Evolutionary conservation across 2,797 vertebrate genomes (phyloP).

Genomic region (Sebastes cheni): DNA sequence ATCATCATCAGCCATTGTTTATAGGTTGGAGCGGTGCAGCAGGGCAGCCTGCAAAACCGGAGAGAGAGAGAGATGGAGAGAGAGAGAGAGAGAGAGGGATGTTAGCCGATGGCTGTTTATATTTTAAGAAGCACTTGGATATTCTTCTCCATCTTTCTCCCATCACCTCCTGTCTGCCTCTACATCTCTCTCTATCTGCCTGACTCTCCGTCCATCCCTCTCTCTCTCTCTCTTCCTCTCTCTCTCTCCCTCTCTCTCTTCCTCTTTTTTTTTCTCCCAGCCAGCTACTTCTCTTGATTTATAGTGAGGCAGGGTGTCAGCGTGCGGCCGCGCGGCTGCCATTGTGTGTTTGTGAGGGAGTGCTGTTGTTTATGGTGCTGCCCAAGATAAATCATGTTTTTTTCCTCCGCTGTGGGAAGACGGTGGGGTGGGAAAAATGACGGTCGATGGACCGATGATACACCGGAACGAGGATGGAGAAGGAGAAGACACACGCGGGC

Average conservation of each 20-base stretch:
- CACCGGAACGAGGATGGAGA: slow-evolving; percentile 79
- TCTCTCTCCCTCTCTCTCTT: neutral
- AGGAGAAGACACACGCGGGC: slow-evolving; percentile 43
- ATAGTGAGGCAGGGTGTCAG: slow-evolving; percentile 95
- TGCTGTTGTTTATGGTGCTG: slow-evolving; percentile 94
- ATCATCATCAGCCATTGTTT: slow-evolving; percentile 85
- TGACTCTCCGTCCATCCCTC: slow-evolving; percentile 55
- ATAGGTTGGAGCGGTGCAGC: slow-evolving; percentile 63
- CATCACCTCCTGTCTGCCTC: slow-evolving; percentile 73
- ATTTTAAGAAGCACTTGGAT: slow-evolving; percentile 73
- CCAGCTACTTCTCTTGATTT: slow-evolving; percentile 92
- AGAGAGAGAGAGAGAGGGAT: slow-evolving; percentile 39
- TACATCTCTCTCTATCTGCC: slow-evolving; percentile 73
- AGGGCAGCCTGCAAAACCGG: slow-evolving; percentile 75
- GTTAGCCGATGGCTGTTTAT: slow-evolving; percentile 70
- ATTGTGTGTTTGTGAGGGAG: slow-evolving; percentile 94
- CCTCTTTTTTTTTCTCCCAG: slow-evolving; percentile 63
- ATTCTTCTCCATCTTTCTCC: slow-evolving; percentile 77
- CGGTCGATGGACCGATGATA: slow-evolving; percentile 86
- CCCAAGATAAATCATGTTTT: slow-evolving; percentile 92
- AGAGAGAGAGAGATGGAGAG: slow-evolving; percentile 55
- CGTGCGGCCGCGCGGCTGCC: slow-evolving; percentile 87
- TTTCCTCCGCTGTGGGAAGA: slow-evolving; percentile 65
- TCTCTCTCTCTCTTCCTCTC: slow-evolving; percentile 36
- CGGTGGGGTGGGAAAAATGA: slow-evolving; percentile 80